Conservation (phyloP, 2,797 vertebrate species). For the Xenopus petersii region DNA sequence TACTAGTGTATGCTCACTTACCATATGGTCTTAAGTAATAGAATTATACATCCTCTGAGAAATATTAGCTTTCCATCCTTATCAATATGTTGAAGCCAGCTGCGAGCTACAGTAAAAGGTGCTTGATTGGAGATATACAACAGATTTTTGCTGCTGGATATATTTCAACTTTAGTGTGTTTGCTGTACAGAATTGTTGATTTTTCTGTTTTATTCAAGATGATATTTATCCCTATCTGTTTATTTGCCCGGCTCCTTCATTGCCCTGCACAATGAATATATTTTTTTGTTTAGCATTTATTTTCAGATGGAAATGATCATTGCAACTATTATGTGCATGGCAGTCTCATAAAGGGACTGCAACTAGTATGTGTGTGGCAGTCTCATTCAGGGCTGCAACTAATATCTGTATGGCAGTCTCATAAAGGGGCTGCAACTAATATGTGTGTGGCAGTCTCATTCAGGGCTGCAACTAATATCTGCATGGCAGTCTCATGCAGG, state of each 20-base stretch:
- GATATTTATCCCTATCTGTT: not conserved
- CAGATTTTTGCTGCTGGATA: constrained; percentile 33
- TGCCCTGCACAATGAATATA: too few relatives aligned
- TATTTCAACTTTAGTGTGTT: constrained; percentile 12
- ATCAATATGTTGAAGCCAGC: constrained; percentile 37
- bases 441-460: too few relatives aligned
- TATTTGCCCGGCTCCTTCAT: not conserved
- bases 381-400: too few relatives aligned
- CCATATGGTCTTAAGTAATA: constrained; percentile 40
- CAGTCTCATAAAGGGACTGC: too few relatives aligned
- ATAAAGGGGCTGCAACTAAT: too few relatives aligned
- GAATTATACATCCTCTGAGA: constrained; percentile 38
- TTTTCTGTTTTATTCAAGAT: not conserved
- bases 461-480: too few relatives aligned
- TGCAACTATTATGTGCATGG: too few relatives aligned
- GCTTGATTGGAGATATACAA: constrained; percentile 27
- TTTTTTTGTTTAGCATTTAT: too few relatives aligned
- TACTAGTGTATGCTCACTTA: constrained; percentile 25
- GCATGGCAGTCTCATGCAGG: too few relatives aligned
- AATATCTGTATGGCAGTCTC: too few relatives aligned
- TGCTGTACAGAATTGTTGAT: constrained; percentile 17
- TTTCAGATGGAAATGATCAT: too few relatives aligned
- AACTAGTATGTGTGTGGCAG: too few relatives aligned
- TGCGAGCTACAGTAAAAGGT: constrained; percentile 27
- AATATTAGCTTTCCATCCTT: constrained; percentile 31